Conservation (phyloP, 2,113 vertebrate genomes). For the Eurystomus gularis region DNA sequence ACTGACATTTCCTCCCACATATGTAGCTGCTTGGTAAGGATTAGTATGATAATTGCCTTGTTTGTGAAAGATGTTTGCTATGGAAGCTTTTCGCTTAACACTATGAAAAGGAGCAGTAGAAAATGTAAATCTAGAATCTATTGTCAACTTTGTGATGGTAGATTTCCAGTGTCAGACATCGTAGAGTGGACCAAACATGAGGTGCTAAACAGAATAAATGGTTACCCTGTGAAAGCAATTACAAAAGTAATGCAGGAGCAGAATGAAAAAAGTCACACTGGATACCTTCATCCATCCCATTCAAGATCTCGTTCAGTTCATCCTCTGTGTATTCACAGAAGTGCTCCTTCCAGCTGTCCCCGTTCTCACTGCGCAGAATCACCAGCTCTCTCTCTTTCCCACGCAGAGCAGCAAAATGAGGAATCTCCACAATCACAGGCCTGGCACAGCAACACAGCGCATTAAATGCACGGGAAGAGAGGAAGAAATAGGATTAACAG, state of each 20-base stretch:
- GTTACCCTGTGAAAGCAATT: background rate
- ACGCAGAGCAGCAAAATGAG: constrained; percentile 94
- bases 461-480: constrained; percentile 43
- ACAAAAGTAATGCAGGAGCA: background rate
- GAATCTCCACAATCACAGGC: constrained; percentile 98
- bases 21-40: background rate
- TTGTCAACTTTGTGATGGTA: background rate
- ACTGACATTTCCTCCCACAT: constrained; percentile 13
- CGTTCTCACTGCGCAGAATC: constrained; percentile 93
- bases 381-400: constrained; percentile 95
- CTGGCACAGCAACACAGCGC: constrained; percentile 76
- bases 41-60: background rate
- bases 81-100: background rate
- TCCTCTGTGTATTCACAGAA: constrained; percentile 94
- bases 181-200: background rate
- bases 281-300: constrained; percentile 96
- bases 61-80: constrained; percentile 12
- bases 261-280: background rate
- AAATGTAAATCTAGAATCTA: background rate
- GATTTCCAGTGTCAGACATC: background rate
- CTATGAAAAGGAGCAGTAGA: background rate
- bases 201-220: background rate
- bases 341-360: constrained; percentile 98
- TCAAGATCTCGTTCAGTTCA: constrained; percentile 94
- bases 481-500: constrained; percentile 40